These are phyloP conservation scores for Yponomeuta plumbellus DNA, from an alignment of 2,888 invertebrate species.

Conservation along the genomic window DNA sequence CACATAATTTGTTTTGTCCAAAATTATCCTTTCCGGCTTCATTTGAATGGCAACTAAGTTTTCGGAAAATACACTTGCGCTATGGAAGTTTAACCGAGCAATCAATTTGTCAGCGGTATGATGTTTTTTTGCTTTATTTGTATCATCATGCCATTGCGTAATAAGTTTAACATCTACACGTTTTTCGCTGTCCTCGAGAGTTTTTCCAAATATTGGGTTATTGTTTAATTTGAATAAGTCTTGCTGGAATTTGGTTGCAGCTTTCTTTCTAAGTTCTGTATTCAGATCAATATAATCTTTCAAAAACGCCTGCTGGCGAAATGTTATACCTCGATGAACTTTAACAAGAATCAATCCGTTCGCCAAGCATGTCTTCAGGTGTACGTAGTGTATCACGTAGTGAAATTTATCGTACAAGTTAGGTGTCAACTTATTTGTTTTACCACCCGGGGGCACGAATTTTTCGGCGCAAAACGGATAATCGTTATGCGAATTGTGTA, in stretches of 20 bases:
- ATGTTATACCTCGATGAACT: too few species aligned
- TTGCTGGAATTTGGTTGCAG: not conserved
- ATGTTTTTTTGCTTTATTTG: constrained; percentile 13
- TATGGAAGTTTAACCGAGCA: too few species aligned
- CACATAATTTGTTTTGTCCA: constrained; percentile 17
- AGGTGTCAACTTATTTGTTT: too few species aligned
- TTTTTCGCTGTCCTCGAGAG: constrained; percentile 23
- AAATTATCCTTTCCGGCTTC: constrained; percentile 13
- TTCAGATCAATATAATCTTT: too few species aligned
- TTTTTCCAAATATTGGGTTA: constrained; percentile 21
- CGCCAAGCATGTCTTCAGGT: constrained; percentile 12
- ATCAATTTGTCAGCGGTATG: constrained; percentile 14
- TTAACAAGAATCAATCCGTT: too few species aligned
- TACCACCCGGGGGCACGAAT: constrained; percentile 19
- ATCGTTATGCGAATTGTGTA: constrained; percentile 23
- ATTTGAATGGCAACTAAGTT: constrained; percentile 25
- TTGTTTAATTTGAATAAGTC: not conserved
- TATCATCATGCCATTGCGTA: constrained; percentile 17
- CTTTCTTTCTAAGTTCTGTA: not conserved
- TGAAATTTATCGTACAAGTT: constrained; percentile 23
- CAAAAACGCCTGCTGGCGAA: too few species aligned
- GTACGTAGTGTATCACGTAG: constrained; percentile 16
- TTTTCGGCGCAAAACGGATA: constrained; percentile 27
- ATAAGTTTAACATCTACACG: constrained; percentile 18
- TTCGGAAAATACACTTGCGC: constrained; percentile 17